Percentiles rank a stretch among this genome's conserved stretches.
These are phyloP conservation scores for Andrena bucephala DNA, from an alignment of 2,888 invertebrate species.

Conservation along the genomic window DNA sequence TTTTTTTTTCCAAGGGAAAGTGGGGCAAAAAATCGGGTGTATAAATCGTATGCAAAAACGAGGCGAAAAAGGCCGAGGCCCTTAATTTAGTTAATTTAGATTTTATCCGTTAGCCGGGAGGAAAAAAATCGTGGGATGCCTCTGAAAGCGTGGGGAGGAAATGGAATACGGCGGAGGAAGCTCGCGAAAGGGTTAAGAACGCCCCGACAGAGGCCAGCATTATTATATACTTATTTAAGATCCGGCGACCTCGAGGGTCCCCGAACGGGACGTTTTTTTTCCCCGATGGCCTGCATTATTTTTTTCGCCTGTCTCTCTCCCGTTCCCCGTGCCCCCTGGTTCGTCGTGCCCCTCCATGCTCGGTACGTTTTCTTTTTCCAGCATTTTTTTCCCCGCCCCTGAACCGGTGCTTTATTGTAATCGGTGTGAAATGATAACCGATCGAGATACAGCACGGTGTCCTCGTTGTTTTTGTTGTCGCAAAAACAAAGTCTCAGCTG, in stretches of 20 bases:
- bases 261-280: constrained; percentile 76
- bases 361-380: constrained; percentile 6
- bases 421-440: constrained; percentile 85
- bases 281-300: constrained; percentile 63
- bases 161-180: constrained; percentile 40
- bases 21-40: constrained; percentile 71
- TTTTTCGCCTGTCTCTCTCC: constrained; percentile 52
- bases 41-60: constrained; percentile 83
- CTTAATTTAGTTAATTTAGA: constrained; percentile 85
- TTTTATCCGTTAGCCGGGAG: constrained; percentile 84
- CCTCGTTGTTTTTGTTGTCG: constrained; percentile 72
- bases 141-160: constrained; percentile 19
- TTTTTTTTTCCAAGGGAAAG: constrained; percentile 2
- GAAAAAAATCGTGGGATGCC: constrained; percentile 52
- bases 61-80: constrained; percentile 77
- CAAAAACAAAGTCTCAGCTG: constrained; percentile 74
- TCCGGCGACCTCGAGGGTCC: constrained; percentile 71
- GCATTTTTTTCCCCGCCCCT: constrained; percentile 9
- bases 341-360: constrained; percentile 26
- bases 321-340: constrained; percentile 40
- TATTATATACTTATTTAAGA: constrained; percentile 85
- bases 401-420: constrained; percentile 80
- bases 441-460: constrained; percentile 77
- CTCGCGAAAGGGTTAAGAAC: constrained; percentile 68
- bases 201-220: constrained; percentile 70